These are phyloP conservation scores for Falco cherrug DNA, from an alignment of 2,797 vertebrate species.

Conservation along the genomic window DNA sequence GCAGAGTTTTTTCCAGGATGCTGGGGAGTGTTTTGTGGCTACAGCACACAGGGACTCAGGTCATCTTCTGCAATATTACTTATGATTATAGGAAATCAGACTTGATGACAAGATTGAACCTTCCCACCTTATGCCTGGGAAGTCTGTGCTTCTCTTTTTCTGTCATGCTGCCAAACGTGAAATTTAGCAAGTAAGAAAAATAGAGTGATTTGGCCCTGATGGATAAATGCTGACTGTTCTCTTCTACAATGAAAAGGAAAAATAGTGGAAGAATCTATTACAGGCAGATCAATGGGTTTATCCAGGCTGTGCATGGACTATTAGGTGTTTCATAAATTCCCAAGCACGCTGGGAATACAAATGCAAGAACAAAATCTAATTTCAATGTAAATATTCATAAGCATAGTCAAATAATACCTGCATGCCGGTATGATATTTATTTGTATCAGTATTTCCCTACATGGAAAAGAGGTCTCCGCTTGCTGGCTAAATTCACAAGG, in stretches of 20 bases:
- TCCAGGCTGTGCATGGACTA: not conserved
- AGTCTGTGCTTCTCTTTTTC: not conserved
- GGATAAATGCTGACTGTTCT: not conserved
- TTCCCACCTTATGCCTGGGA: not conserved
- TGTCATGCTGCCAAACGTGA: not conserved
- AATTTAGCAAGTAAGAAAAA: not conserved
- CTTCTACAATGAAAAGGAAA: not conserved
- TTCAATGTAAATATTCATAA: constrained; percentile 26
- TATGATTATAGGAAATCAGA: not conserved
- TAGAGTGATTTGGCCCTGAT: not conserved
- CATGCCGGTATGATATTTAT: not conserved
- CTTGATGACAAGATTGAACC: not conserved
- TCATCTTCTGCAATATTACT: not conserved
- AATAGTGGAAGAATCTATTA: not conserved
- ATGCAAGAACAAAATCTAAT: constrained; percentile 2
- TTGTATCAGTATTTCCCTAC: not conserved
- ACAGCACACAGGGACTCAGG: not conserved
- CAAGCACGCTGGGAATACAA: not conserved
- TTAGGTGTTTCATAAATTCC: constrained; percentile 24
- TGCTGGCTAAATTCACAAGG: not conserved
- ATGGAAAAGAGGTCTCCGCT: not conserved
- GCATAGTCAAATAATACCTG: not conserved
- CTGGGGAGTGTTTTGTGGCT: not conserved
- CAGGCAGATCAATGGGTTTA: constrained; percentile 11
- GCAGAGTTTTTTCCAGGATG: not conserved